Evolutionary conservation across 2,888 invertebrate species (phyloP).

Genomic region (Lucinisca nassula): DNA sequence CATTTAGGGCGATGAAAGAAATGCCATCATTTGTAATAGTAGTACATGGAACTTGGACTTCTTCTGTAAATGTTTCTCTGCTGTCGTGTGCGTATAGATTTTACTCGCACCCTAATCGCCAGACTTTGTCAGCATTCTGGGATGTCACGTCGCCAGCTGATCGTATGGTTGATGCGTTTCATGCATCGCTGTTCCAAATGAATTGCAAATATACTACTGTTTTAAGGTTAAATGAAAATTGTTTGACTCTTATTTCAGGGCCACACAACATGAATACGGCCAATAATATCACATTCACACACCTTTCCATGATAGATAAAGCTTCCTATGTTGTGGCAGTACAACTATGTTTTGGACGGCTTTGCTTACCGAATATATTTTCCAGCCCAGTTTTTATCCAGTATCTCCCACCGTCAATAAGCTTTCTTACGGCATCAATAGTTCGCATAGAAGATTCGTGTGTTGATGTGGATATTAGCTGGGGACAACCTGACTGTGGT

Average conservation of each 20-base stretch:
- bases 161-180: neutral
- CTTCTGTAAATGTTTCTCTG: neutral
- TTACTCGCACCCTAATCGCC: neutral
- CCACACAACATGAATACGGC: neutral
- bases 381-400: neutral
- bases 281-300: neutral
- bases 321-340: neutral
- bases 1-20: neutral
- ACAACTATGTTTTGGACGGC: constrained; percentile 10
- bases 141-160: neutral
- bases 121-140: neutral
- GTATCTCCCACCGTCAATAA: neutral
- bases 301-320: neutral
- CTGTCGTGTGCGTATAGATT: neutral
- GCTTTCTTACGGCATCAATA: neutral
- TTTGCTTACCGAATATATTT: neutral
- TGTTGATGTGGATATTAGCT: neutral
- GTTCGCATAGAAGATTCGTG: neutral
- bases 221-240: neutral
- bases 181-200: neutral
- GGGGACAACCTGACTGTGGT: neutral
- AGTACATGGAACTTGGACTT: neutral
- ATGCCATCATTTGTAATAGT: neutral
- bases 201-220: neutral
- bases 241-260: neutral